Evolutionary conservation across 2,113 vertebrate genomes (phyloP).

Genomic region (Plectropomus leopardus): DNA sequence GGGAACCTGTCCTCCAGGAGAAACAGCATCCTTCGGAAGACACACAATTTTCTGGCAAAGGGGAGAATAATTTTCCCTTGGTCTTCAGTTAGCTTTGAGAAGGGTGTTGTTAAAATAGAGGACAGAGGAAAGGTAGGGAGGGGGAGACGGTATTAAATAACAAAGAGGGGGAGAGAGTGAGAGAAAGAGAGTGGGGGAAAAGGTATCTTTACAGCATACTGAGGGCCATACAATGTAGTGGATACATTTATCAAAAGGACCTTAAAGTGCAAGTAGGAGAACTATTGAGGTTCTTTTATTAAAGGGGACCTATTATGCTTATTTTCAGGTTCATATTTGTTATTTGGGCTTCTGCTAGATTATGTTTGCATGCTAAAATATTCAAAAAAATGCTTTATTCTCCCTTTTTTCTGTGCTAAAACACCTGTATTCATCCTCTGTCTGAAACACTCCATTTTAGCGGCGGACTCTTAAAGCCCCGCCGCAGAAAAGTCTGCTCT

Average conservation of each 20-base stretch:
- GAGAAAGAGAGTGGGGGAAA: background rate
- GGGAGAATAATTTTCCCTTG: constrained; percentile 47
- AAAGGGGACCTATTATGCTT: too few relatives aligned
- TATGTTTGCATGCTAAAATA: too few relatives aligned
- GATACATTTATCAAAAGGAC: background rate
- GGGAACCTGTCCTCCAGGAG: constrained; percentile 64
- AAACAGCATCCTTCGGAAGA: constrained; percentile 48
- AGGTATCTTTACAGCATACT: background rate
- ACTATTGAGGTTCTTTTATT: background rate
- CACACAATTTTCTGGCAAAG: constrained; percentile 57
- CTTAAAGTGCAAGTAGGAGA: background rate
- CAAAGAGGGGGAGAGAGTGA: background rate
- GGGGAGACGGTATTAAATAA: constrained; percentile 16
- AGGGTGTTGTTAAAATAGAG: constrained; percentile 40
- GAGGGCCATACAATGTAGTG: background rate
- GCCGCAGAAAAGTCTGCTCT: too few relatives aligned
- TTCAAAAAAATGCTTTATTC: too few relatives aligned
- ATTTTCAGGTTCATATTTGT: too few relatives aligned
- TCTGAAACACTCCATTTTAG: too few relatives aligned
- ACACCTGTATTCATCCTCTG: too few relatives aligned
- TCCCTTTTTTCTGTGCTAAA: too few relatives aligned
- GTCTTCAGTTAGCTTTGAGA: constrained; percentile 53
- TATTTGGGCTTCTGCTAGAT: too few relatives aligned
- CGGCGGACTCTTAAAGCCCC: too few relatives aligned
- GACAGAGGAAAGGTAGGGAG: constrained; percentile 1